These are phyloP conservation scores for Cantharis nigra DNA, from an alignment of 2,888 invertebrate genomes.

Conservation along the genomic window DNA sequence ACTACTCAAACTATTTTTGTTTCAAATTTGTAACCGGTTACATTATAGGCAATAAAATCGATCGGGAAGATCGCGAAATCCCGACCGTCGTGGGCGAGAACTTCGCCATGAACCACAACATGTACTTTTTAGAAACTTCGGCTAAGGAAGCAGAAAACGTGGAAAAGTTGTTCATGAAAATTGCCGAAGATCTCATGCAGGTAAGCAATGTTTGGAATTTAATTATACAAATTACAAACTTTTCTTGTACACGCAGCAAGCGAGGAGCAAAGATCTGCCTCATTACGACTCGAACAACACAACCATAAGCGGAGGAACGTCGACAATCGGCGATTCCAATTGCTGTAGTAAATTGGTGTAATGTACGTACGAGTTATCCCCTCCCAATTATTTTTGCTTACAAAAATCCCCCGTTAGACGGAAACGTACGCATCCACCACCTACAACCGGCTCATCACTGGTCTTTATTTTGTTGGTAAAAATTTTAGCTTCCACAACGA, in stretches of 20 bases:
- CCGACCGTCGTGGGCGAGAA: slow-evolving; percentile 94
- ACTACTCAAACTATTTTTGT: background rate
- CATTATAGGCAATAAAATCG: slow-evolving; percentile 88
- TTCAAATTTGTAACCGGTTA: background rate
- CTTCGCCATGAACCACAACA: slow-evolving; percentile 93
- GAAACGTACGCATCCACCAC: background rate
- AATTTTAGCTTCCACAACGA: background rate
- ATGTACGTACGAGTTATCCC: background rate
- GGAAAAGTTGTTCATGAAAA: slow-evolving; percentile 94
- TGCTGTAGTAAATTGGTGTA: slow-evolving; percentile 60
- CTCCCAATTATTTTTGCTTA: background rate
- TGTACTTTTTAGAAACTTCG: slow-evolving; percentile 98
- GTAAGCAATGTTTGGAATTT: slow-evolving; percentile 48
- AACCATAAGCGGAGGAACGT: slow-evolving; percentile 73
- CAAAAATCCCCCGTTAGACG: background rate
- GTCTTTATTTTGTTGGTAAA: background rate
- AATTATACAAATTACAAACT: background rate
- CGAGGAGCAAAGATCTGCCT: slow-evolving; percentile 81
- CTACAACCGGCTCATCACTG: background rate
- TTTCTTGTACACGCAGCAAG: slow-evolving; percentile 65
- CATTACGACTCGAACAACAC: slow-evolving; percentile 75
- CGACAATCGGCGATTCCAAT: slow-evolving; percentile 68
- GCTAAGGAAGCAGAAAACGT: slow-evolving; percentile 98
- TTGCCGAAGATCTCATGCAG: slow-evolving; percentile 91
- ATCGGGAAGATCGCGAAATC: slow-evolving; percentile 93